Conservation (phyloP, 2,113 vertebrate species). For the Meriones unguiculatus region DNA sequence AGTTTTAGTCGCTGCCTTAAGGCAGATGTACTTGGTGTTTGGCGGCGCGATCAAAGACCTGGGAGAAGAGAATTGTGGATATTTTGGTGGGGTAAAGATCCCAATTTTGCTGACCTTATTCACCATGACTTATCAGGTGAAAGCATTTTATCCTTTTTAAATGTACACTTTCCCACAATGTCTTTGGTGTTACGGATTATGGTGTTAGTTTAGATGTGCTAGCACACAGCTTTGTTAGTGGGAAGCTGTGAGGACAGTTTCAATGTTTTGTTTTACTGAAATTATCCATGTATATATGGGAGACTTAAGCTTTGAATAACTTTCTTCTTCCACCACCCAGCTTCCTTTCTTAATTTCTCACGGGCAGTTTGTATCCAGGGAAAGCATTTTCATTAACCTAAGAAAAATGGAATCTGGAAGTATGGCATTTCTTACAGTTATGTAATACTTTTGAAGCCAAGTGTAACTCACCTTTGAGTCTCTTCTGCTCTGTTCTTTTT, state of each 20-base stretch:
- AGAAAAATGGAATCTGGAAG: conserved; percentile 59
- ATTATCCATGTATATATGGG: background rate
- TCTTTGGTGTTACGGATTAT: conserved; percentile 24
- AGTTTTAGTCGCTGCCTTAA: conserved; percentile 99
- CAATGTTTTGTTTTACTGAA: conserved; percentile 37
- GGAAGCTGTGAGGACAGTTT: conserved; percentile 42
- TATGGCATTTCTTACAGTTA: conserved; percentile 51
- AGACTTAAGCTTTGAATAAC: conserved; percentile 22
- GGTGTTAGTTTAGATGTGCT: background rate
- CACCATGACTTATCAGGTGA: conserved; percentile 96
- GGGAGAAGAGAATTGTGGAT: conserved; percentile 98
- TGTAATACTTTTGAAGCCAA: conserved; percentile 42
- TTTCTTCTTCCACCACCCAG: background rate
- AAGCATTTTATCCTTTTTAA: conserved; percentile 64
- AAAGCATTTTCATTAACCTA: conserved; percentile 46
- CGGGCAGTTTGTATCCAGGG: background rate
- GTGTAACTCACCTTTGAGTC: conserved; percentile 57
- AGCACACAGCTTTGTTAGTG: background rate
- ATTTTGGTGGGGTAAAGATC: conserved; percentile 99
- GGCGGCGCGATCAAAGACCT: conserved; percentile 95
- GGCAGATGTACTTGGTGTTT: conserved; percentile 96
- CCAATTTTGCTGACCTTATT: conserved; percentile 96
- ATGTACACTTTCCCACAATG: background rate
- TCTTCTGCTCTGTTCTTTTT: background rate
- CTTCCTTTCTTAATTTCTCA: conserved; percentile 52